Evolutionary conservation across 1,140 invertebrate genomes (phyloP), one percentile per base, ranked within the genome.

Genomic region (Maconellicoccus hirsutus): DNA sequence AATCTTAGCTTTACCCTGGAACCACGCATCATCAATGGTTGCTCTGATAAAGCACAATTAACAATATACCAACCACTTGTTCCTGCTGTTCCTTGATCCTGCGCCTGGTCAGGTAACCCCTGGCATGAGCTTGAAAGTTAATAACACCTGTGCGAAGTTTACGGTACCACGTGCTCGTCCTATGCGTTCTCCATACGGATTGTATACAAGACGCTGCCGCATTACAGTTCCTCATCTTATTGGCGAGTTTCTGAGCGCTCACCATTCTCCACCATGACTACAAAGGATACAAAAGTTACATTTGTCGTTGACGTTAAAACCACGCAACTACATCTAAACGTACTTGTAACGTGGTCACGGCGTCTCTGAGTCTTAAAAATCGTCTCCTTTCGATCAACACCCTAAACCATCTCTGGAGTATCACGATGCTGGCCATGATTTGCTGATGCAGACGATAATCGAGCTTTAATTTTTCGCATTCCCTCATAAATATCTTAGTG

Each of bases 401-500:
- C 59, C 94, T 83, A 78, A 93, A 94, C 93, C 94, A 97, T 70
- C 92, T 83, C 80, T 98, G 95, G 73, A 98, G 90, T 0, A 86
- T 88, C 52, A 95, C 87, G 75, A 98, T 96, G 70, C 91, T 89
- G 22, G 90, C 86, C 84, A 98, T 92, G 73, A 98, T 96, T 77
- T 94, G 91, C 77, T 94, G 89, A 80, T 98, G 94, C 27, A 98
- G 81, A 72, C 90, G 86, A 75, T 92, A 91, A 77, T 98, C 94
- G 52, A 98, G 79, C 78, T 93, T 89, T 73, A 94, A 86, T 79
- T 97, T 96, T 79, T 97, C 94, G n/a, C 90, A 90, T 79, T 97
- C 94, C 59, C 94, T 82, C 79, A 97, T 84, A 77, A 96, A 97
- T 42, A 98, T 89, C 83, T 98, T 98, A 1, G 87, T 93, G 22